Evolutionary conservation across 2,113 vertebrate genomes (phyloP), one percentile per base, ranked within the genome.

Genomic region (Petrocephalus zakoni): DNA sequence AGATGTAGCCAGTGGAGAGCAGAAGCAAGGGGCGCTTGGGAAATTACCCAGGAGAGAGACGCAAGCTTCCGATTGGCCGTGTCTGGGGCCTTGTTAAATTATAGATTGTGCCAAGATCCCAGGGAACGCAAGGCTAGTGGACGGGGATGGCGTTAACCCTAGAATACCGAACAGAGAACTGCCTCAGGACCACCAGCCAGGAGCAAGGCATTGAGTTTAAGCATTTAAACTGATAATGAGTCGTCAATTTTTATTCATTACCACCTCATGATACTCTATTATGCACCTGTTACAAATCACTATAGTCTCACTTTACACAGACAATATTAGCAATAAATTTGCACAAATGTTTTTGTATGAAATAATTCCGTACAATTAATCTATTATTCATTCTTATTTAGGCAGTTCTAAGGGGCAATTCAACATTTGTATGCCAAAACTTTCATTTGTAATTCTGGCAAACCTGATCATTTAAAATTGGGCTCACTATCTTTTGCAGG

Each of bases 131-230:
- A 42, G 34, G 25, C 15, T 64, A 61, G 34, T 92, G 92, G 92
- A 92, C 91, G 93, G 93, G 94, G 92, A 93, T 90, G 90, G 91
- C 93, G 93, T 91, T 94, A 94, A 94, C 93, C 92, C 93, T 91
- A 93, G 91, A 92, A 93, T 91, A 92, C 93, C 89, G 91, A 92
- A 6, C 15, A 55, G 29, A 13, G 49, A 4, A 47, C 47, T 52
- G 82, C 42, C 22, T 85, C 34, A 46, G 42, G 15, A 46, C 19
- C 5, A 3, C 37, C 46, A 46, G 34, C 75, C 37, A 46, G 19
- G 42, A 10, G 3, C 29, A 68, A 29, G 61, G 61, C n/a, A 29
- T 11, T 11, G 75, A 81, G 29, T 22, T 21, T 7, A 81, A 81
- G 75, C 75, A 81, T 46, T 21, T 81, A 22, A 81, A 81, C 42